Evolutionary conservation across 2,888 invertebrate species (phyloP).

Genomic region (Cryptops parisi): DNA sequence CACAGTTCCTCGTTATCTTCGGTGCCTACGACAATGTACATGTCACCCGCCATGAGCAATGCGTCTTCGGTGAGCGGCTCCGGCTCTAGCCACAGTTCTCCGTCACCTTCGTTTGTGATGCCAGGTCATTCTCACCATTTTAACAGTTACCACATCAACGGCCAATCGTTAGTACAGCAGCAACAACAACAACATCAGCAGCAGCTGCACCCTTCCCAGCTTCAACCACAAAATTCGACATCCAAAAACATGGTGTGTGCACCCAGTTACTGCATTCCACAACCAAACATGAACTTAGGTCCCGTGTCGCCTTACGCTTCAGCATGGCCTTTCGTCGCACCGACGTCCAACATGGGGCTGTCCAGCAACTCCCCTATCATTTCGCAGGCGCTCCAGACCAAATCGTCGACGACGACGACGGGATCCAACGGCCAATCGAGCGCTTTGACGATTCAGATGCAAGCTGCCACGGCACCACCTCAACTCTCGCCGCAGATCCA

Average conservation of each 20-base stretch:
- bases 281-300: slow-evolving; percentile 4
- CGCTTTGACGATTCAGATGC: slow-evolving; percentile 2
- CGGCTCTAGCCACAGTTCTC: not conserved
- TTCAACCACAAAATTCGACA: not conserved
- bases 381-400: not conserved
- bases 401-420: slow-evolving; percentile 11
- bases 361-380: not conserved
- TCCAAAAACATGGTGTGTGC: slow-evolving; percentile 17
- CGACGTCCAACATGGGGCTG: slow-evolving; percentile 4
- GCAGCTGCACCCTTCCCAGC: not conserved
- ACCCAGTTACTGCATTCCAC: slow-evolving; percentile 22
- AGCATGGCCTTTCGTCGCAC: slow-evolving; percentile 18
- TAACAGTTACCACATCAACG: not conserved
- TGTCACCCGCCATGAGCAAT: not conserved
- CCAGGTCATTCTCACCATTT: not conserved
- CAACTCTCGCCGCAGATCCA: slow-evolving; percentile 12
- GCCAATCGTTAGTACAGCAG: not conserved
- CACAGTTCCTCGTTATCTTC: slow-evolving; percentile 2
- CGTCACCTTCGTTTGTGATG: not conserved
- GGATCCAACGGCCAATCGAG: slow-evolving; percentile 1
- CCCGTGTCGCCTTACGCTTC: slow-evolving; percentile 2
- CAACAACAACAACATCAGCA: not conserved
- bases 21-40: not conserved
- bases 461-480: slow-evolving; percentile 8
- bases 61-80: not conserved